Percentiles rank a stretch among this genome's conserved stretches.
Conservation (phyloP, 2,888 invertebrate genomes). For the Aplocera efformata region DNA sequence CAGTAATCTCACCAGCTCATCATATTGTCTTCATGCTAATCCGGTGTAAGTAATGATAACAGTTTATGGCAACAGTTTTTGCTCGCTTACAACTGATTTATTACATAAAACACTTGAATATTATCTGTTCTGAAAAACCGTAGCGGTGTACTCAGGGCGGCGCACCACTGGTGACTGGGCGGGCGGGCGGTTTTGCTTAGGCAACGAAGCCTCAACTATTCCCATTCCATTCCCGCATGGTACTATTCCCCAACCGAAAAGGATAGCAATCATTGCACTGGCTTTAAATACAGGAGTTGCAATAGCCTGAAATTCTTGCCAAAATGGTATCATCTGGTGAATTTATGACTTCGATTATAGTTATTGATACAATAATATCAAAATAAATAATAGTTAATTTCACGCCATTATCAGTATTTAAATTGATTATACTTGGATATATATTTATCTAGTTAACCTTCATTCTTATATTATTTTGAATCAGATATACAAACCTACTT, state of each 20-base stretch:
- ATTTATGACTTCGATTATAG: too few species aligned
- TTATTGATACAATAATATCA: too few species aligned
- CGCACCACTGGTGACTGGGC: slow-evolving; percentile 65
- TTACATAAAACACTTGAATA: slow-evolving; percentile 9
- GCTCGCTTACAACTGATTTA: too few species aligned
- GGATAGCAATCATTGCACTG: slow-evolving; percentile 56
- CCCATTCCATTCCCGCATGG: slow-evolving; percentile 53
- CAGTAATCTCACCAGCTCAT: too few species aligned
- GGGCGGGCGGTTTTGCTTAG: slow-evolving; percentile 66
- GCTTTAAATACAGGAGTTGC: slow-evolving; percentile 38
- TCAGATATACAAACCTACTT: too few species aligned
- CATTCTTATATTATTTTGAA: neutral
- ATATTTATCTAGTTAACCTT: too few species aligned
- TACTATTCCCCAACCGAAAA: slow-evolving; percentile 33
- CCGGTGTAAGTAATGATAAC: too few species aligned
- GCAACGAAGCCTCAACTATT: slow-evolving; percentile 59
- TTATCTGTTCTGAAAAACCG: slow-evolving; percentile 18
- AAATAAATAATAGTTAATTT: too few species aligned
- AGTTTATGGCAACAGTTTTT: too few species aligned
- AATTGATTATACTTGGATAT: too few species aligned
- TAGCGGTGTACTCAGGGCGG: slow-evolving; percentile 52
- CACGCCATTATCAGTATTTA: too few species aligned
- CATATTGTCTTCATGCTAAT: too few species aligned
- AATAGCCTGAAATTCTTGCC: slow-evolving; percentile 10
- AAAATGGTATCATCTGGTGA: neutral